Conservation (phyloP, 2,797 vertebrate species). For the Sebastes oblongus region DNA sequence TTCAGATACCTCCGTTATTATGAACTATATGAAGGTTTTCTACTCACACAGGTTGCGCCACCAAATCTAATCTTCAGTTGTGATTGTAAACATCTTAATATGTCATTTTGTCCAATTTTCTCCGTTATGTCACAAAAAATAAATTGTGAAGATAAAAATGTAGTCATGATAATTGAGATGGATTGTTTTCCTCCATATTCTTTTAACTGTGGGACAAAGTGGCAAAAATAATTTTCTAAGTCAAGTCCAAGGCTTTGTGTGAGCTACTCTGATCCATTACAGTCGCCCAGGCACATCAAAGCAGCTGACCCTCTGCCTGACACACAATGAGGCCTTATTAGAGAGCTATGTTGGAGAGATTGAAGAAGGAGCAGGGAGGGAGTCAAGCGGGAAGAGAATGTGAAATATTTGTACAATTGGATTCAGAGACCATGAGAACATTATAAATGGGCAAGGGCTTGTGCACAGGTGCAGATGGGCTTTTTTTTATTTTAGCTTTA, state of each 20-base stretch:
- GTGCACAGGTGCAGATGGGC: background rate
- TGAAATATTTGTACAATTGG: slow-evolving; percentile 67
- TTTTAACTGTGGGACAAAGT: background rate
- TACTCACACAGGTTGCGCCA: background rate
- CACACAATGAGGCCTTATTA: slow-evolving; percentile 70
- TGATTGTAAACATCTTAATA: background rate
- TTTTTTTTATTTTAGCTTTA: background rate
- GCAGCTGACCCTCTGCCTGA: slow-evolving; percentile 53
- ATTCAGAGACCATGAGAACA: slow-evolving; percentile 32
- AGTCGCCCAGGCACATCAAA: slow-evolving; percentile 62
- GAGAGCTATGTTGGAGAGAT: slow-evolving; percentile 46
- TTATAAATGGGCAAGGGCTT: slow-evolving; percentile 9
- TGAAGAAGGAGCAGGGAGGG: slow-evolving; percentile 51
- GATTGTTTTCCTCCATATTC: background rate
- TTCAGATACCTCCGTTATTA: background rate
- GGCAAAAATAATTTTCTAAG: background rate
- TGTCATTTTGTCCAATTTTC: background rate
- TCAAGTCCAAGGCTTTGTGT: background rate
- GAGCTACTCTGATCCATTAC: slow-evolving; percentile 52
- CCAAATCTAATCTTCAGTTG: background rate
- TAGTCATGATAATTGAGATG: background rate
- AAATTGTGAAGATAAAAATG: no score
- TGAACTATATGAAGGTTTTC: background rate
- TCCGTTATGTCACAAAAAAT: background rate
- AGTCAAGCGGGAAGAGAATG: slow-evolving; percentile 65